These are phyloP conservation scores for Pangasius larnaudii DNA, from an alignment of 2,797 vertebrate genomes.

Conservation along the genomic window DNA sequence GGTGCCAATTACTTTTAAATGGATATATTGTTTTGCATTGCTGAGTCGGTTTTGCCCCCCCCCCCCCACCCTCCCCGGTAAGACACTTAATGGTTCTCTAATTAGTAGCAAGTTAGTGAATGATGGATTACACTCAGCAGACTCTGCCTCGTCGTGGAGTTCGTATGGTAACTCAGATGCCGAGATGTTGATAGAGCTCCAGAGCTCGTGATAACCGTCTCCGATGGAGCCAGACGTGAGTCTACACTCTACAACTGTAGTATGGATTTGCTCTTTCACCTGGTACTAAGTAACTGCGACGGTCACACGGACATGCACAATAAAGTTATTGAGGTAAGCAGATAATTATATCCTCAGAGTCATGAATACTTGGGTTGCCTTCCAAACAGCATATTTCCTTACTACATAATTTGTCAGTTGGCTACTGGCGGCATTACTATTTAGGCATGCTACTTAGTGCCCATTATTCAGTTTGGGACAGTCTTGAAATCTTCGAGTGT, in stretches of 20 bases:
- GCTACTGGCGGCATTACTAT: not conserved
- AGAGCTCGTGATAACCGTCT: not conserved
- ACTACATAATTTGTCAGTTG: not conserved
- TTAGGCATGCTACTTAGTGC: not conserved
- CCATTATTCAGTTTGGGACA: not conserved
- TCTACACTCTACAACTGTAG: not conserved
- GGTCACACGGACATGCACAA: not conserved
- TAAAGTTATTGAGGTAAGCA: conserved; percentile 15
- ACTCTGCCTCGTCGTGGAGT: not conserved
- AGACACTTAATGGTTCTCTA: not conserved
- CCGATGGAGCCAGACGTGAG: not conserved
- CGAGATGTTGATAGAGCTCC: not conserved
- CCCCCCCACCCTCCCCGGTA: too few relatives aligned
- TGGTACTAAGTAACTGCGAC: not conserved
- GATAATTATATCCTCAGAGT: conserved; percentile 14
- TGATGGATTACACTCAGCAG: not conserved
- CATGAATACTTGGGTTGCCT: not conserved
- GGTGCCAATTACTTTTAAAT: not conserved
- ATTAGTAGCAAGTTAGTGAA: not conserved
- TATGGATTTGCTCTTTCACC: not conserved
- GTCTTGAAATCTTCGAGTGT: not conserved
- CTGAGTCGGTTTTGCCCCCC: not conserved
- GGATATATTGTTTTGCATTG: not conserved
- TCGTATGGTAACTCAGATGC: not conserved
- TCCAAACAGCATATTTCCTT: not conserved